Evolutionary conservation across 2,888 invertebrate genomes (phyloP).

Genomic region (Drosophila affinis): DNA sequence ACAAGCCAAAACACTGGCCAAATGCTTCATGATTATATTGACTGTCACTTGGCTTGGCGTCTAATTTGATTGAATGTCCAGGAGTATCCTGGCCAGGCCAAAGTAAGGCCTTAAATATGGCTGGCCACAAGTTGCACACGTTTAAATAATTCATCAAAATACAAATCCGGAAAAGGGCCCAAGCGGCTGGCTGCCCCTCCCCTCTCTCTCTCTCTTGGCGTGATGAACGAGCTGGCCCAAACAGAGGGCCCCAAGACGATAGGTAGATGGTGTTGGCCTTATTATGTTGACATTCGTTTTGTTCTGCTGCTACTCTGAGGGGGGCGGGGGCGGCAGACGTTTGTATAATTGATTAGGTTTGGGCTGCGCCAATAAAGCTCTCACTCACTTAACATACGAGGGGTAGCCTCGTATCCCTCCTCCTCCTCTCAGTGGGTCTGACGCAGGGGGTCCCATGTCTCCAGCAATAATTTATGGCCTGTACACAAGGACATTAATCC

Average conservation of each 20-base stretch:
- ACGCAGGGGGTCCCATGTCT: background rate
- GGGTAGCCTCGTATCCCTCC: background rate
- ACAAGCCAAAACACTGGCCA: conserved; percentile 25
- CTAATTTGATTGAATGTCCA: conserved; percentile 48
- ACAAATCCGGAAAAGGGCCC: conserved; percentile 58
- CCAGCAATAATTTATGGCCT: conserved; percentile 75
- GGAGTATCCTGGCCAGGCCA: conserved; percentile 38
- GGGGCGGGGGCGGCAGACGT: conserved; percentile 32
- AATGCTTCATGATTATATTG: conserved; percentile 47
- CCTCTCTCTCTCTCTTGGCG: conserved; percentile 1
- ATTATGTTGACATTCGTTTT: conserved; percentile 73
- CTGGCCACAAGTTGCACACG: conserved; percentile 63
- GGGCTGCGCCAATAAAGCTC: conserved; percentile 56
- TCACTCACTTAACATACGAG: conserved; percentile 23
- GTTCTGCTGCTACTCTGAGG: background rate
- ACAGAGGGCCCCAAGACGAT: conserved; percentile 45
- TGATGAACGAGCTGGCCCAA: conserved; percentile 53
- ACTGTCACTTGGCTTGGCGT: conserved; percentile 50
- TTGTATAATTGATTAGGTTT: conserved; percentile 78
- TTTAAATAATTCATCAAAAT: conserved; percentile 76
- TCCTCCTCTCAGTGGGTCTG: conserved; percentile 16
- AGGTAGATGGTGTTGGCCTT: conserved; percentile 44
- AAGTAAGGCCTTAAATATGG: conserved; percentile 30
- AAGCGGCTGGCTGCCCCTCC: conserved; percentile 15
- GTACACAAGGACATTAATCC: conserved; percentile 77